Evolutionary conservation across 2,797 vertebrate species (phyloP).

Genomic region (Liasis olivaceus): DNA sequence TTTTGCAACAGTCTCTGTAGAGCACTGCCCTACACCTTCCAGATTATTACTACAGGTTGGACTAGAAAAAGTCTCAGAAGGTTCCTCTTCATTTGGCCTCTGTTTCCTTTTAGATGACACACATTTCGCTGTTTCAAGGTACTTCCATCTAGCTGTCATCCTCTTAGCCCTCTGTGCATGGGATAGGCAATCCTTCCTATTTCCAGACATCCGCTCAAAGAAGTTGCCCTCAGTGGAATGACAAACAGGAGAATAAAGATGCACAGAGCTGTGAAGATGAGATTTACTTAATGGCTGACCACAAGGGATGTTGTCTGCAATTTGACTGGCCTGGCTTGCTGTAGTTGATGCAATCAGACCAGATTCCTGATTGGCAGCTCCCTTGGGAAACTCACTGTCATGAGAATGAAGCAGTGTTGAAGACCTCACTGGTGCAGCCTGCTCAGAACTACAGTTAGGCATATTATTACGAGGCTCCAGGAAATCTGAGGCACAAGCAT

Average conservation of each 20-base stretch:
- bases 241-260: neutral
- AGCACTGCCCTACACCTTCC: neutral
- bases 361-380: neutral
- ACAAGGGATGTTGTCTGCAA: neutral
- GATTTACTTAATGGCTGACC: neutral
- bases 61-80: neutral
- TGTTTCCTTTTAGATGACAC: conserved; percentile 9
- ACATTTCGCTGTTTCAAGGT: neutral
- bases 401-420: neutral
- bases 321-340: neutral
- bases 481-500: neutral
- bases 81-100: neutral
- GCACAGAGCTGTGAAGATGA: neutral
- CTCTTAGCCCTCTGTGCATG: neutral
- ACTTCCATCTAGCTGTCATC: neutral
- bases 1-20: neutral
- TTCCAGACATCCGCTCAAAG: neutral
- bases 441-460: neutral
- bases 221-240: neutral
- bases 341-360: neutral
- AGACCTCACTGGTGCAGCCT: neutral
- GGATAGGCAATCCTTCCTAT: neutral
- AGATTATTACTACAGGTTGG: neutral
- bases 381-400: neutral
- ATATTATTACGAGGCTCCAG: neutral